Evolutionary conservation across 2,113 vertebrate genomes (phyloP), one percentile per base, ranked within the genome.

Genomic region (Riparia riparia): DNA sequence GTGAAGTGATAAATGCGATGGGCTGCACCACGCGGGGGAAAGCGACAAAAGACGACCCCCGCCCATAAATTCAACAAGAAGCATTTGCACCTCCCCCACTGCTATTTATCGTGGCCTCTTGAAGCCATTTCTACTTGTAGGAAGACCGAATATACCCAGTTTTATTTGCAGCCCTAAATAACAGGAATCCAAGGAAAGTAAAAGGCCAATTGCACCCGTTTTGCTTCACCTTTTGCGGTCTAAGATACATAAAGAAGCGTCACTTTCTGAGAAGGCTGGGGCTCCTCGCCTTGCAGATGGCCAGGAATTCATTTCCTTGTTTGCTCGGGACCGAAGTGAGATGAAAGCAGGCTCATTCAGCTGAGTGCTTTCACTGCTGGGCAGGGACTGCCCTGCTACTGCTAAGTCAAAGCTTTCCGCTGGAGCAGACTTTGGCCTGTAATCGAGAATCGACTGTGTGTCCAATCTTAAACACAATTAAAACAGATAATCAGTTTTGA

Each of bases 131-230:
- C 18, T n/a, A 5, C 20, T 5, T 21, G 7, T 3, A 9, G 41
- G 37, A 42, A 49, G 21, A 6, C 10, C 7, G 8, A 31, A 31
- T 28, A 56, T 14, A 21, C 29, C 12, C 19, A 6, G 12, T 20
- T 76, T 58, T 71, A 58, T 41, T 49, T 22, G 24, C 28, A 69
- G 37, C 22, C 20, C 16, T 31, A 10, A 51, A 3, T 29, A 42
- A 31, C 1, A 16, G n/a, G 58, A 70, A 58, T 28, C 4, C 9
- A 16, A 37, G 50, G 29, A 39, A 64, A n/a, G 63, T 2, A 1
- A 12, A 20, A 14, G 45, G 42, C 44, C 8, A 1, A 16, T 7
- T 5, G 18, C 8, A 0, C 7, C 44, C 0, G 0, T 12, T 83
- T 45, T 34, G 15, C 29, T 58, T 19, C 41, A 31, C 32, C 6